Conservation (phyloP, 2,888 invertebrate species). For the Dastarcus helophoroides region DNA sequence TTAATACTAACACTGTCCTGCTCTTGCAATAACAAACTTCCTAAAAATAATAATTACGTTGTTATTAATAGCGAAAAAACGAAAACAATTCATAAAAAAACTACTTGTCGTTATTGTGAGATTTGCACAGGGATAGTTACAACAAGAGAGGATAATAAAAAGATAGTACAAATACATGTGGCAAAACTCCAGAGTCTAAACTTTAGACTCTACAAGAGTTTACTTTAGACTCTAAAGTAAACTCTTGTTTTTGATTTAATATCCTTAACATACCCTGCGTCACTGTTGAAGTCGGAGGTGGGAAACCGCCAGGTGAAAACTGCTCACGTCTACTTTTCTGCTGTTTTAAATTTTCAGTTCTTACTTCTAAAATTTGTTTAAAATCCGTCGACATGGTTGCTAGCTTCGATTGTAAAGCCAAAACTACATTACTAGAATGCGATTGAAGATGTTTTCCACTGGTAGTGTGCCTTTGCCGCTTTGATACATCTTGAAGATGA, state of each 20-base stretch:
- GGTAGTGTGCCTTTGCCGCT: constrained; percentile 50
- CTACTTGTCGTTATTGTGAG: no score
- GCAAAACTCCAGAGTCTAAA: no score
- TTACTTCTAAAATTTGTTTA: constrained; percentile 92
- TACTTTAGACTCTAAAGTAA: no score
- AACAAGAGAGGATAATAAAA: no score
- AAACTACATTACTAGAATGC: constrained; percentile 86
- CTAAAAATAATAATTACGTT: constrained; percentile 19
- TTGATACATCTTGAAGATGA: constrained; percentile 72
- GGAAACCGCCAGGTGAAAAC: constrained; percentile 62
- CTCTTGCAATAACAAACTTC: constrained; percentile 41
- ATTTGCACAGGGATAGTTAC: no score
- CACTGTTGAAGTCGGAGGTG: constrained; percentile 47
- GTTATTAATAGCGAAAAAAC: no score
- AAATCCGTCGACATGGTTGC: constrained; percentile 97
- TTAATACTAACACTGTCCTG: constrained; percentile 77
- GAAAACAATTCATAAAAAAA: no score
- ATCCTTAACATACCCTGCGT: constrained; percentile 32
- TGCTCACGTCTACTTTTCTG: constrained; percentile 90
- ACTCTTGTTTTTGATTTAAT: neutral
- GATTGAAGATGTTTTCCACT: constrained; percentile 73
- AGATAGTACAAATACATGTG: no score
- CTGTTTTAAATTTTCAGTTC: constrained; percentile 94
- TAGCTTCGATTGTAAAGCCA: constrained; percentile 84
- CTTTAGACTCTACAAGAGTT: no score